phyloP scores from a whole-genome alignment of 2,113 vertebrate species.

The Seriola dumerili region DNA sequence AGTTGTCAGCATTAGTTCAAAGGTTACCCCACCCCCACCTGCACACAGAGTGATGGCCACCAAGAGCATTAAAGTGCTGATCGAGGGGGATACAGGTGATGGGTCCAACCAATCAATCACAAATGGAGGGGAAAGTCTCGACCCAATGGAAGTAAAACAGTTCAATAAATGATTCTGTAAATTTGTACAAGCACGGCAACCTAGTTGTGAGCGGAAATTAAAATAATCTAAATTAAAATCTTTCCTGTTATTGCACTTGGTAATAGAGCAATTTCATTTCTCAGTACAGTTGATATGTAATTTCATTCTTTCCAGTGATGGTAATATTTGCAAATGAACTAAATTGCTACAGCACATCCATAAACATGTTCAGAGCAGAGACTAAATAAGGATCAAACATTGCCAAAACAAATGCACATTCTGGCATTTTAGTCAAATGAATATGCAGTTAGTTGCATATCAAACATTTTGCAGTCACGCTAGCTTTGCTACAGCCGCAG shows the following conservation, averaged over 20 bases:
- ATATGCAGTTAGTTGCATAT: neutral
- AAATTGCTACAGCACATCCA: slow-evolving; percentile 6
- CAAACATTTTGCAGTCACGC: neutral
- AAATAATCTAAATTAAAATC: slow-evolving; percentile 63
- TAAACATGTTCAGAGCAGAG: slow-evolving; percentile 4
- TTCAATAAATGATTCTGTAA: slow-evolving; percentile 13
- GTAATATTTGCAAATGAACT: slow-evolving; percentile 36
- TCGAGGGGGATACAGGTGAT: slow-evolving; percentile 25
- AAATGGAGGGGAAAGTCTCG: neutral
- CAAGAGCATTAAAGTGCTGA: neutral
- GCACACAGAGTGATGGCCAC: slow-evolving; percentile 32
- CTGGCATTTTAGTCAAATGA: slow-evolving; percentile 7
- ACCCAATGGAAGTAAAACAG: neutral
- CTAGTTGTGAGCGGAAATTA: slow-evolving; percentile 32
- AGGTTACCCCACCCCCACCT: slow-evolving; percentile 23
- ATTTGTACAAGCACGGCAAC: slow-evolving; percentile 10
- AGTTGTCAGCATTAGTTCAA: slow-evolving; percentile 72
- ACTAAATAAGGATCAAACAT: slow-evolving; percentile 10
- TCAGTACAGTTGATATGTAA: slow-evolving; percentile 28
- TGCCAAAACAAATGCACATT: slow-evolving; percentile 25
- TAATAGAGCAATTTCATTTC: slow-evolving; percentile 41
- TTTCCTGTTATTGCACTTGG: slow-evolving; percentile 25
- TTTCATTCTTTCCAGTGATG: slow-evolving; percentile 43
- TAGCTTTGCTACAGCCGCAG: neutral
- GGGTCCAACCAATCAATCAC: slow-evolving; percentile 65